These are phyloP conservation scores for Dipodomys merriami DNA, from an alignment of 2,113 vertebrate genomes.

Conservation along the genomic window DNA sequence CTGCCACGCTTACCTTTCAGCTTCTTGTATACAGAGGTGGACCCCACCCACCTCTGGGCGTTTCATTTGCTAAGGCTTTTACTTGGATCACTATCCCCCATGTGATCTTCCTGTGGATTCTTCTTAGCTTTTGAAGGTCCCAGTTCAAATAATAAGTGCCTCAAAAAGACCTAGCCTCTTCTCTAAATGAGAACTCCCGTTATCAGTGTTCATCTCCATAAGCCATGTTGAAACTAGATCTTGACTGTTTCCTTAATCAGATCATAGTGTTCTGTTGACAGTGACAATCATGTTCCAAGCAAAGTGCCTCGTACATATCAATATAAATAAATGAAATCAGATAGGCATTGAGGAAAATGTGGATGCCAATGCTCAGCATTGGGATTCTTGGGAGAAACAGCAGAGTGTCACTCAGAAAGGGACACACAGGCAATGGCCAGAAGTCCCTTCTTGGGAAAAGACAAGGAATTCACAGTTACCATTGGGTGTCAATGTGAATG, in stretches of 20 bases:
- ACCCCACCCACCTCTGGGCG: background rate
- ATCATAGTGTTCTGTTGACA: no score
- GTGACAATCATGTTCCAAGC: background rate
- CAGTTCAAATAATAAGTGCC: background rate
- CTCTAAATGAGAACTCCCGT: background rate
- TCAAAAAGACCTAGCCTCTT: background rate
- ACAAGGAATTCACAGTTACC: background rate
- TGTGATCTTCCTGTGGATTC: background rate
- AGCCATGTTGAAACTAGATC: background rate
- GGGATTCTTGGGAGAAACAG: background rate
- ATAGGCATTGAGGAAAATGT: no score
- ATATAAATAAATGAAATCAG: no score
- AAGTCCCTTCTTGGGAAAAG: background rate
- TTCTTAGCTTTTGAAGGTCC: background rate
- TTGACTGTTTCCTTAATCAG: background rate
- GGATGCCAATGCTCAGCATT: background rate
- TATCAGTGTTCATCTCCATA: background rate
- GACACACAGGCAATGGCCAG: background rate
- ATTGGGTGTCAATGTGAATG: fast-evolving
- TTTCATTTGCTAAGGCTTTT: background rate
- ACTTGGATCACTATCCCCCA: background rate
- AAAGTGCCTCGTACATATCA: no score
- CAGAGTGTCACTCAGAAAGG: background rate
- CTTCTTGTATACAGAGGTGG: background rate
- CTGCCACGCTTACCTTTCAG: background rate